These are phyloP conservation scores for Oceanodroma leucorhoa DNA, from an alignment of 2,797 vertebrate genomes.

Conservation along the genomic window DNA sequence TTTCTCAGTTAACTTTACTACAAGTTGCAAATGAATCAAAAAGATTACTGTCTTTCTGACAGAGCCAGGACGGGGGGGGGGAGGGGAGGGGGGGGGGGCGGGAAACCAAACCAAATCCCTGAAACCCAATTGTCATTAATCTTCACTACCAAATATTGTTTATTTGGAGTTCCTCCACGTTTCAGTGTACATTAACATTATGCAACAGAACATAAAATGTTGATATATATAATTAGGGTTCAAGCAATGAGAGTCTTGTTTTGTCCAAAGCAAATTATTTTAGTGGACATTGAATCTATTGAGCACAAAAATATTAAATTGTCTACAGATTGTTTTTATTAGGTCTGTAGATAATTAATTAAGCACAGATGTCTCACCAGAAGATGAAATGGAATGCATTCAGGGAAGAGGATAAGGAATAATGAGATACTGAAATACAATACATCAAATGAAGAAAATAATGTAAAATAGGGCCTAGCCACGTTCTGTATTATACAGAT, in stretches of 20 bases:
- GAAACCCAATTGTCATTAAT: not conserved
- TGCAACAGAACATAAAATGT: not conserved
- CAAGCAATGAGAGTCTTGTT: not conserved
- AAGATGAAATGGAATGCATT: not conserved
- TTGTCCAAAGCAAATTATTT: not conserved
- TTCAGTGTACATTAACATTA: not conserved
- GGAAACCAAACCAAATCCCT: not conserved
- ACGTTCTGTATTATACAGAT: not conserved
- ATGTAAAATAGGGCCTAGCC: not conserved
- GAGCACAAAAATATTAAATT: not conserved
- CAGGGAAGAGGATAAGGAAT: not conserved
- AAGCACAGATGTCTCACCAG: not conserved
- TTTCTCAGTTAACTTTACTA: not conserved
- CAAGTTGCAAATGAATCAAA: not conserved
- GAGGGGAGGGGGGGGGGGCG: too few species aligned
- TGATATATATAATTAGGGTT: not conserved
- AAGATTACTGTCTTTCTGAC: not conserved
- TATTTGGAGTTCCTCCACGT: not conserved
- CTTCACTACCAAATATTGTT: not conserved
- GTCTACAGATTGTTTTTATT: not conserved
- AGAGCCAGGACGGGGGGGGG: not conserved
- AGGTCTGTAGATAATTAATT: conserved; percentile 31
- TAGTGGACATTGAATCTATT: not conserved
- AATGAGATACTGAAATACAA: conserved; percentile 10
- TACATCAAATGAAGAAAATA: not conserved